phyloP scores from a whole-genome alignment of 2,888 invertebrate genomes.

The Proisotoma minuta region DNA sequence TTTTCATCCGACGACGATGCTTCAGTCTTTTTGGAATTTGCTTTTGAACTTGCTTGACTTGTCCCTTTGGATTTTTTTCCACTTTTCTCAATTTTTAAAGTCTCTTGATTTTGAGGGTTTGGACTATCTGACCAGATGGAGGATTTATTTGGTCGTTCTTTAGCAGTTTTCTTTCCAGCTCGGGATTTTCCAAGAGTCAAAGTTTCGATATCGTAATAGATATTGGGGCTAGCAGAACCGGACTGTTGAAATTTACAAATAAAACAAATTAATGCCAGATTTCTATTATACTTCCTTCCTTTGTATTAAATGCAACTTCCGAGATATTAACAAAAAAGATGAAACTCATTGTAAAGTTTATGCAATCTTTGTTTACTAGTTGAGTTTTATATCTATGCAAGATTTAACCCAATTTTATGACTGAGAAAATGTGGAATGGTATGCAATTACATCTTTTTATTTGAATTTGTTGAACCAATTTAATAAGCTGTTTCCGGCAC shows the following conservation, averaged over 20 bases:
- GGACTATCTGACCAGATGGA: neutral
- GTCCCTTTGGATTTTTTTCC: neutral
- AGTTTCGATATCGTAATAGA: slow-evolving; percentile 6
- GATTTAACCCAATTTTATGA: too few species aligned
- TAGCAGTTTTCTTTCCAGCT: slow-evolving; percentile 1
- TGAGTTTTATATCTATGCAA: too few species aligned
- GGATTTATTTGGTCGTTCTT: neutral
- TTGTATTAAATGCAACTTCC: too few species aligned
- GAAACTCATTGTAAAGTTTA: too few species aligned
- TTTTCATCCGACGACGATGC: slow-evolving; percentile 5
- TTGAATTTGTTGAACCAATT: too few species aligned
- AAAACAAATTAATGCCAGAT: neutral
- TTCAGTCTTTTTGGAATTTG: slow-evolving; percentile 12
- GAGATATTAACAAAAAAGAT: too few species aligned
- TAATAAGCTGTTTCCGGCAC: too few species aligned
- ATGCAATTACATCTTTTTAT: too few species aligned
- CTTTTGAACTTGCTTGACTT: slow-evolving; percentile 12
- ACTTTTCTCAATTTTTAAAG: neutral
- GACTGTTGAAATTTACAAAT: neutral
- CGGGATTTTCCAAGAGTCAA: slow-evolving; percentile 8
- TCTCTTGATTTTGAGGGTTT: neutral
- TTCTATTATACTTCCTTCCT: too few species aligned
- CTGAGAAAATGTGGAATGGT: too few species aligned
- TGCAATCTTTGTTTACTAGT: too few species aligned
- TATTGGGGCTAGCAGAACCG: neutral